Conservation (phyloP, 2,888 invertebrate genomes). For the Prionchulus punctatus region DNA sequence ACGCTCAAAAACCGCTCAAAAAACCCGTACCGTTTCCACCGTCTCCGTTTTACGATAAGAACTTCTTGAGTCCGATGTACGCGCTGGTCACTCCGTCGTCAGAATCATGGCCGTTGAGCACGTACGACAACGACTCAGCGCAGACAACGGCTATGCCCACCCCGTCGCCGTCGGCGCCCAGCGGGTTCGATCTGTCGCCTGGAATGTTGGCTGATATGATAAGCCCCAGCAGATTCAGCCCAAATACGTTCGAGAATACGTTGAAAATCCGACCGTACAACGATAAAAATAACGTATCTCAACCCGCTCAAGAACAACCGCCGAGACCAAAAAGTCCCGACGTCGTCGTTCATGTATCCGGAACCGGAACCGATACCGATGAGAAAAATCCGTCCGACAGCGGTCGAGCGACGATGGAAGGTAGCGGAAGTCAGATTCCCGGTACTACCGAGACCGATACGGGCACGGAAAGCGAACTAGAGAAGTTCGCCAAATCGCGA, state of each 20-base stretch:
- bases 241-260: background rate
- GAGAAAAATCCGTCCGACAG: too few species aligned
- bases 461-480: conserved; percentile 3
- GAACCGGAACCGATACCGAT: too few species aligned
- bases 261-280: too few species aligned
- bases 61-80: background rate
- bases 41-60: background rate
- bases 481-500: background rate
- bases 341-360: too few species aligned
- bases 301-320: too few species aligned
- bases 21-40: background rate
- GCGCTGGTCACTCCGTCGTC: background rate
- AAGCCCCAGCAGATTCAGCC: background rate
- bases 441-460: background rate
- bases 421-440: background rate
- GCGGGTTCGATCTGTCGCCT: background rate
- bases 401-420: background rate
- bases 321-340: too few species aligned
- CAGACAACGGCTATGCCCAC: background rate
- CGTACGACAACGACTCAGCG: background rate
- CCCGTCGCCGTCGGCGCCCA: background rate
- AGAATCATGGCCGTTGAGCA: background rate
- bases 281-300: too few species aligned
- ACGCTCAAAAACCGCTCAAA: too few species aligned
- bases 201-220: background rate